Evolutionary conservation across 2,888 invertebrate species (phyloP), one percentile per base, ranked within the genome.

Genomic region (Blastobasis lacticolella): DNA sequence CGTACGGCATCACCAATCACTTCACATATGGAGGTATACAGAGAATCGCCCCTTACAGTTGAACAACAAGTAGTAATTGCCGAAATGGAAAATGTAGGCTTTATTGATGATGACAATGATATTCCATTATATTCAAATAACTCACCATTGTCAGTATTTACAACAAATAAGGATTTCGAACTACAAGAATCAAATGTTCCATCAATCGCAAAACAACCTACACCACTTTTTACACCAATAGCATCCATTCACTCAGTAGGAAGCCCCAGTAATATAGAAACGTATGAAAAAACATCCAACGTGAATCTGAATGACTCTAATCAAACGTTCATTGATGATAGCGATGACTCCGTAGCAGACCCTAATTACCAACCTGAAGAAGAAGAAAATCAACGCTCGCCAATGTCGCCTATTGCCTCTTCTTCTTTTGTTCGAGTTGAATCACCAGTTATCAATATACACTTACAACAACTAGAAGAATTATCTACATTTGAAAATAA

Each of bases 171-270:
- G n/a, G 45, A 45, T 45, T 10, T n/a, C 10, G 38, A 43, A 23
- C 49, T 49, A 45, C 38, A 38, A 51, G 51, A 51, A 48, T 37
- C 51, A 51, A 6, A 8, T n/a, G n/a, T 10, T 45, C 10, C 48
- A 10, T 46, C 45, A 50, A 50, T 51, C 43, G 50, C 48, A 54
- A 51, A 51, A 46, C 50, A 51, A 51, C 49, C 51, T 48, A 51
- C 54, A 54, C 51, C 50, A 9, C 54, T 54, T 49, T 54, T 54
- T 49, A 54, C 54, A 38, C 49, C 54, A 51, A 46, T 54, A 48
- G 10, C 54, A 45, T 50, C 50, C 9, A 10, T 50, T 6, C 45
- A 45, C 10, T 10, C 45, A 10, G 10, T 51, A 9, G 43, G 36
- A 48, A 48, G 51, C 37, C 51, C 51, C 10, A 45, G 10, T 10